phyloP scores from a whole-genome alignment of 2,888 invertebrate genomes.

The Tachina grossa region DNA sequence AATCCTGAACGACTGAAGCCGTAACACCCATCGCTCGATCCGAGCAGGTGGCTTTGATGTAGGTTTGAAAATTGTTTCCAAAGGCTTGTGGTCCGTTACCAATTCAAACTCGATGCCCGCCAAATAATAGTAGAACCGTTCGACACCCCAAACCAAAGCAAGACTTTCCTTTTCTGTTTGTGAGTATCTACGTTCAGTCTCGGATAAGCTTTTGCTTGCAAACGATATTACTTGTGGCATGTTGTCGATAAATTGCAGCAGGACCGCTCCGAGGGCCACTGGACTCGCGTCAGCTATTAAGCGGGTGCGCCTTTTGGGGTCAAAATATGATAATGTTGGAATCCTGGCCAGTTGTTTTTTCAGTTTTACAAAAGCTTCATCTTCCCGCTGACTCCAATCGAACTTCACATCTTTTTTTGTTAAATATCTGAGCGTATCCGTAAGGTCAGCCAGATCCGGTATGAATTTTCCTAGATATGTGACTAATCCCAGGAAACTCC shows the following conservation, averaged over 20 bases:
- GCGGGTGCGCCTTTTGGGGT: neutral
- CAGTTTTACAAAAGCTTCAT: neutral
- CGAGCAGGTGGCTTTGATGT: neutral
- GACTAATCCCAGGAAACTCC: neutral
- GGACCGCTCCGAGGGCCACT: neutral
- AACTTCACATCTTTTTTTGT: slow-evolving; percentile 11
- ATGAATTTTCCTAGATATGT: neutral
- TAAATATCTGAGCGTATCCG: neutral
- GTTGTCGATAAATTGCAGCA: neutral
- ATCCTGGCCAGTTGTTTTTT: neutral
- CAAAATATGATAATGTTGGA: neutral
- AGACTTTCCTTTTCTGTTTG: neutral
- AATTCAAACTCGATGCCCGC: neutral
- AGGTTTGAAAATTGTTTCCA: neutral
- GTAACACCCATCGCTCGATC: neutral
- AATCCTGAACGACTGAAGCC: neutral
- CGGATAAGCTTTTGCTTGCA: neutral
- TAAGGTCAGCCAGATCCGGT: neutral
- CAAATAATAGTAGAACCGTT: slow-evolving; percentile 6
- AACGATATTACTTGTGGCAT: neutral
- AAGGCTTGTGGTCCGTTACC: no score
- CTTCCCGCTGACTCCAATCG: neutral
- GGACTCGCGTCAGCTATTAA: slow-evolving; percentile 2
- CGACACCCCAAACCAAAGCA: neutral
- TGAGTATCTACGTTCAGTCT: neutral